These are phyloP conservation scores for Nannospalax galili DNA, from an alignment of 2,113 vertebrate genomes.

Conservation along the genomic window DNA sequence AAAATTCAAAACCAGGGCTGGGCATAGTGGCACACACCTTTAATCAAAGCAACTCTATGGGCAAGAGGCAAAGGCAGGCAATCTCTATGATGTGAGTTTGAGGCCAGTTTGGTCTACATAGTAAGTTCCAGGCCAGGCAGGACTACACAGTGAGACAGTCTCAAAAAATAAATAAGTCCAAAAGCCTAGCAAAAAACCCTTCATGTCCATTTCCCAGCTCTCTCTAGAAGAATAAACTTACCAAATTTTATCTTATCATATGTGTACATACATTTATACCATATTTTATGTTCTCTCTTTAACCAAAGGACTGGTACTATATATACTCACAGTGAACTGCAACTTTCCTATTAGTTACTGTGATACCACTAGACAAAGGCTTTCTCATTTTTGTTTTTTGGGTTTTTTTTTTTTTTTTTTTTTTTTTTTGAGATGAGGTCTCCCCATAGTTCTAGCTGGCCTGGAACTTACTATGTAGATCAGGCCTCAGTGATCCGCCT, in stretches of 20 bases:
- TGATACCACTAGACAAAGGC: neutral
- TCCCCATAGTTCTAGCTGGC: no score
- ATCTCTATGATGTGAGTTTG: no score
- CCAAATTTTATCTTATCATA: neutral
- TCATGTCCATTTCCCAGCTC: neutral
- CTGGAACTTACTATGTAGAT: no score
- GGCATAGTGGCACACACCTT: no score
- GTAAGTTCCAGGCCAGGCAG: no score
- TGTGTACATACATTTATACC: neutral
- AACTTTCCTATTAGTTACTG: neutral
- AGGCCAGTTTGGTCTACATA: no score
- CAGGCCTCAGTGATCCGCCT: no score
- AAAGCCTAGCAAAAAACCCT: constrained; percentile 8
- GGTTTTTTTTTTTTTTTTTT: no score
- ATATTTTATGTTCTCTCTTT: neutral
- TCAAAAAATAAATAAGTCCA: neutral
- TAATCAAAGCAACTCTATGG: no score
- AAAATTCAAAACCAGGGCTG: neutral
- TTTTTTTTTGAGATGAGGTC: no score
- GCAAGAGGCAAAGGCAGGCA: no score
- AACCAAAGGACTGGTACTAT: neutral
- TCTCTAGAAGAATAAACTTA: neutral
- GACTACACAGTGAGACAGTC: no score
- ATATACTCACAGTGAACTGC: neutral
- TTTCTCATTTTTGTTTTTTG: neutral